Base-by-base conservation (phyloP, 2,888 invertebrate species). In the Megastigmus dorsalis region DNA sequence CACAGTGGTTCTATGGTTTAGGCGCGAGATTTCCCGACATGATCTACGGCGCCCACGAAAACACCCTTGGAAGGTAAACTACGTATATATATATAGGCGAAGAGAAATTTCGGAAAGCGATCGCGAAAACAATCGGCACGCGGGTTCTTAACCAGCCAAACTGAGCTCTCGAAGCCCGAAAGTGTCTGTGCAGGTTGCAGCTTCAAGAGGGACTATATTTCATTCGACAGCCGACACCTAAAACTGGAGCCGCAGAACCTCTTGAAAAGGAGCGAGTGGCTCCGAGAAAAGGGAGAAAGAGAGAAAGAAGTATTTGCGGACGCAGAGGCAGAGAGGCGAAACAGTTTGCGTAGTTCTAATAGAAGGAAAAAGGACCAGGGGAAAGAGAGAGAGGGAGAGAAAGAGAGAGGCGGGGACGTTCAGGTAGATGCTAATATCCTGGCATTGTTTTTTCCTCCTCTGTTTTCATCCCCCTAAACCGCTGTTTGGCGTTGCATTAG, bases 71-170 rank as follows among this genome's bases (percentile, higher is more conserved):
- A 68, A 63, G 66, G 67, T 50, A 20, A 13, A 55, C 33, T 36
- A 48, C 55, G 26, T 41, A n/a, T n/a, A n/a, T n/a, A n/a, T n/a
- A n/a, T n/a, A n/a, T n/a, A n/a, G n/a, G 5, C 2, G 38, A 36
- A 10, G 23, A 74, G 68, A 78, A 76, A 78, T 74, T 78, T 76
- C 54, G 43, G 54, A 78, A 77, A 78, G 75, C 72, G 76, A 78
- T 73, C 75, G 59, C 59, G 66, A 52, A 77, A 69, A 75, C 66
- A 75, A 75, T 73, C 60, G 55, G 62, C 59, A 26, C 15, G 43
- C 59, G 41, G 26, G 23, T 9, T 48, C 20, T 48, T 15, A 10
- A 48, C 66, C 5, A 43, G 48, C n/a, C n/a, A n/a, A n/a, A n/a
- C n/a, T n/a, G n/a, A n/a, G n/a, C 26, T 66, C 36, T 54, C 43